phyloP scores from a whole-genome alignment of 2,113 vertebrate species.

The Crypturellus undulatus region DNA sequence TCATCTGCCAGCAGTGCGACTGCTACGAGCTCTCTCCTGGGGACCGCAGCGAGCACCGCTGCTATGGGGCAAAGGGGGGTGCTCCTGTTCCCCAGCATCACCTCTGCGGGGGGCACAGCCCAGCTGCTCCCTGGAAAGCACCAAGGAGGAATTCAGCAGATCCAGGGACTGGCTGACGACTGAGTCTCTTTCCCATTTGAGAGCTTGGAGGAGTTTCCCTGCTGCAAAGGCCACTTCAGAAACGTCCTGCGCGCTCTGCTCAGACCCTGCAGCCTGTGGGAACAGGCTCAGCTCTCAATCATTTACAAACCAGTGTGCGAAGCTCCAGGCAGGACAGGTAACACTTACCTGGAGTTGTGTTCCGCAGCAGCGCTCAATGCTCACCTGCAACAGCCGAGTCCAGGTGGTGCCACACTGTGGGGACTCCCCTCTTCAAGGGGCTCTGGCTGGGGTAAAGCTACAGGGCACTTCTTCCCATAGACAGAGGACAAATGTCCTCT shows the following conservation, averaged over 20 bases:
- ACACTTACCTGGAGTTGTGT: background rate
- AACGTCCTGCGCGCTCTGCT: background rate
- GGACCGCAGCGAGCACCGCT: background rate
- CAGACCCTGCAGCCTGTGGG: background rate
- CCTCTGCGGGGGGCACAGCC: background rate
- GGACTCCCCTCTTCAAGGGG: background rate
- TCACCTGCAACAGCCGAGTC: background rate
- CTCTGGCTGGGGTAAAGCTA: background rate
- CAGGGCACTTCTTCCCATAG: background rate
- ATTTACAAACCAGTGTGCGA: background rate
- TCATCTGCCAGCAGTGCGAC: background rate
- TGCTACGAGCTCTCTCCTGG: background rate
- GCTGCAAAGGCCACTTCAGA: background rate
- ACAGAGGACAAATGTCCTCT: too few relatives aligned
- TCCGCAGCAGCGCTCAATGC: background rate
- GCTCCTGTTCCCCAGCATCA: background rate
- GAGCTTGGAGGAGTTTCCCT: background rate
- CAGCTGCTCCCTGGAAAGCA: background rate
- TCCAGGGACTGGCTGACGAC: background rate
- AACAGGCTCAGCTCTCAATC: too few relatives aligned
- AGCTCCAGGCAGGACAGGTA: too few relatives aligned
- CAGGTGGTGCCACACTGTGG: background rate
- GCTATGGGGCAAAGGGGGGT: background rate
- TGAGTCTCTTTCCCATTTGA: background rate
- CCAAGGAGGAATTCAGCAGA: rapidly evolving